Base-by-base conservation (phyloP, 2,797 vertebrate species). In the Rhynchonycteris naso region DNA sequence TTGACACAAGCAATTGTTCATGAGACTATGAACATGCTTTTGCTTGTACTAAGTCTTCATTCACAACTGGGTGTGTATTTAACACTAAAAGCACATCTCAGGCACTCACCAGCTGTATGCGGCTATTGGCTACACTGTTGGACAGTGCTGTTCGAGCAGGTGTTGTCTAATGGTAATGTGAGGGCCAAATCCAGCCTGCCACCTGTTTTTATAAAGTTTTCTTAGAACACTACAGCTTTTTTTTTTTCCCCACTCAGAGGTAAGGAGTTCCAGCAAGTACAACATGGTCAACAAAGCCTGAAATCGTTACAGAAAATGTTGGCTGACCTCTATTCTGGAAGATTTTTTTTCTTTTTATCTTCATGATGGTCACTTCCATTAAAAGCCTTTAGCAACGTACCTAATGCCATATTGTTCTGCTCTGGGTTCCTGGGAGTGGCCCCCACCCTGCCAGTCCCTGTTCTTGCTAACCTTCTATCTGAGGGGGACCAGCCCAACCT, bases 171-270 rank as follows among this genome's bases (percentile, higher is more conserved):
- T 35, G 50, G 15, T 7, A 85, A 30, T 58, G 24, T 14, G 14
- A 15, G 59, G 58, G 28, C 47, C 52, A 65, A 71, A 79, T 68
- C 24, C 18, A 54, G 33, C 30, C 75, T 79, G 71, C 38, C 9
- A 15, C 22, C 63, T 91, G 52, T 30, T 90, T 91, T 94, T 90
- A 47, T 90, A 84, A 94, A 91, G 88, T 75, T 97, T 90, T 93
- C 90, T 90, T 96, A 88, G 78, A 76, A 86, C 52, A 65, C 56
- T 78, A 14, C 33, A 28, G 56, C 24, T 52, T 58, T 94, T 81
- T 43, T 43, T 43, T 43, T 43, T 43, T 43, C 7, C 7, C 69
- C 11, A 3, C 14, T 21, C 30, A 89, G 58, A 50, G 22, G 18
- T 3, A 26, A 78, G 19, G 52, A 52, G 5, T 15, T 35, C 14